phyloP scores from a whole-genome alignment of 35 echinoderm and acorn worm genomes.

The Eucidaris tribuloides region DNA sequence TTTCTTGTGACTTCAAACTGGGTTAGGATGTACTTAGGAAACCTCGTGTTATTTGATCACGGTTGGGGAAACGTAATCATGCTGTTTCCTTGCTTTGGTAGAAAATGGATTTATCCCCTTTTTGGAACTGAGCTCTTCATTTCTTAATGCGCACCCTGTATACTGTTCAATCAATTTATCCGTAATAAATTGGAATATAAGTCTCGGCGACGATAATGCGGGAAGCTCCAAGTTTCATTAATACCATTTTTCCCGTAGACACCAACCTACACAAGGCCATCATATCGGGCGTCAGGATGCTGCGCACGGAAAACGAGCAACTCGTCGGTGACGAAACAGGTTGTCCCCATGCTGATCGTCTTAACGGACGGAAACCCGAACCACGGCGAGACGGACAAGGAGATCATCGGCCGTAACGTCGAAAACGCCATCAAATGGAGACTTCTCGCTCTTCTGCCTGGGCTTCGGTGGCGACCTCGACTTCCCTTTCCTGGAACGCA shows the following conservation, averaged over 20 bases:
- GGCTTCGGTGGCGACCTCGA: constrained; percentile 93
- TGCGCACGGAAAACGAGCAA: constrained; percentile 50
- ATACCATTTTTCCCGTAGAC: constrained; percentile 16
- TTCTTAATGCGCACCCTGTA: too few relatives aligned
- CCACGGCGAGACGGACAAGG: constrained; percentile 69
- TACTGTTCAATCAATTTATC: too few relatives aligned
- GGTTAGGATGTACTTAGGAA: too few relatives aligned
- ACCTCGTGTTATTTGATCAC: too few relatives aligned
- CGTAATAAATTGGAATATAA: too few relatives aligned
- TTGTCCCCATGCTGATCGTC: constrained; percentile 90
- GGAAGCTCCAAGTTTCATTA: too few relatives aligned
- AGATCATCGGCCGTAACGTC: constrained; percentile 70
- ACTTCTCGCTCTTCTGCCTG: constrained; percentile 90
- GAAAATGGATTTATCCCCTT: too few relatives aligned
- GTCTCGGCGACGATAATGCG: too few relatives aligned
- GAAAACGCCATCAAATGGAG: constrained; percentile 59
- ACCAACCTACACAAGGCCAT: constrained; percentile 86
- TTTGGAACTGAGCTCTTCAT: too few relatives aligned
- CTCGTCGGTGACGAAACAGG: constrained; percentile 43
- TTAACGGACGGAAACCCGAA: constrained; percentile 91
- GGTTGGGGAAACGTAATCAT: too few relatives aligned
- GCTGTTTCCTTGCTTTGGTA: too few relatives aligned
- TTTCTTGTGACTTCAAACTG: too few relatives aligned
- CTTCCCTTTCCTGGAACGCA: constrained; percentile 74
- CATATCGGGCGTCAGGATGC: constrained; percentile 70